Percentiles rank a stretch among this genome's conserved stretches.
phyloP scores from a whole-genome alignment of 2,888 invertebrate species.

The Andrena flavipes region DNA sequence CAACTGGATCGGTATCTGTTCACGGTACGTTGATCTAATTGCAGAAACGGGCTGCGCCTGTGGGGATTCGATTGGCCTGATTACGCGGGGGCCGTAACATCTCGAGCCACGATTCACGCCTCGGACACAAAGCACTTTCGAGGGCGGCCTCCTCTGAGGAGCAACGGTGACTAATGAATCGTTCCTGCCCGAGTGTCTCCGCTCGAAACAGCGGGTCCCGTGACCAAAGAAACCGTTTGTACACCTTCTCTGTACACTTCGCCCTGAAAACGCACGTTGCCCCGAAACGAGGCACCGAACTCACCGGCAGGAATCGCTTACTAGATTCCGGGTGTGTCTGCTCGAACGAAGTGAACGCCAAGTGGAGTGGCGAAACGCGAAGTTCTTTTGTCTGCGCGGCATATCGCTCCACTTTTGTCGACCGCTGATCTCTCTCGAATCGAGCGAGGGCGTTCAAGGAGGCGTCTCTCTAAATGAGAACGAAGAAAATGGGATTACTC shows the following conservation, averaged over 20 bases:
- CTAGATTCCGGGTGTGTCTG: background rate
- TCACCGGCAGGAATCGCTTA: background rate
- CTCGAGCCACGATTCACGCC: slow-evolving; percentile 48
- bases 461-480: slow-evolving; percentile 13
- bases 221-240: background rate
- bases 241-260: too few species aligned
- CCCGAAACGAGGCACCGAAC: background rate
- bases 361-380: background rate
- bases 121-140: slow-evolving; percentile 12
- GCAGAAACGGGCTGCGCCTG: slow-evolving; percentile 51
- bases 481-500: slow-evolving; percentile 18
- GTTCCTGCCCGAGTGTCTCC: background rate
- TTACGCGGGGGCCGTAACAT: slow-evolving; percentile 30
- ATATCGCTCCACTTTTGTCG: background rate
- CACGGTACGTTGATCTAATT: slow-evolving; percentile 75
- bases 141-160: background rate
- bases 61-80: slow-evolving; percentile 50
- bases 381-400: slow-evolving; percentile 5
- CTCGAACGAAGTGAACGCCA: background rate
- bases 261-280: background rate
- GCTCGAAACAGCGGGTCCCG: background rate
- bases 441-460: background rate
- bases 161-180: background rate
- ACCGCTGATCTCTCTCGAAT: slow-evolving; percentile 2
- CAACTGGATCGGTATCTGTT: slow-evolving; percentile 63